phyloP scores from a whole-genome alignment of 2,888 invertebrate genomes.

The Yponomeuta plumbellus region DNA sequence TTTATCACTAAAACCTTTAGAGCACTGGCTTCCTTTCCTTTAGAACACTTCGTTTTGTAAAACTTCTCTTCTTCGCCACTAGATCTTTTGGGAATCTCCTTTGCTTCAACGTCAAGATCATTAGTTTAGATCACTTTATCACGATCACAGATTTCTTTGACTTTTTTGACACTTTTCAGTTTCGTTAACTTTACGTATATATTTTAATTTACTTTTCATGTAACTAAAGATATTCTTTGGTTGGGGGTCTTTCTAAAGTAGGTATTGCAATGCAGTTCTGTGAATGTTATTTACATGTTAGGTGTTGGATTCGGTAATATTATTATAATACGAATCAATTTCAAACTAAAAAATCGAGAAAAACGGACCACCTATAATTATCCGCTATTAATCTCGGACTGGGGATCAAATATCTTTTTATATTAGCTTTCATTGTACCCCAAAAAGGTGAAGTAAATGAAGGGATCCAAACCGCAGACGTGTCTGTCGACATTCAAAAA shows the following conservation, averaged over 20 bases:
- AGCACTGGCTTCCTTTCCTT: background rate
- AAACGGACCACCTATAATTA: background rate
- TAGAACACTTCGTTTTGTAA: background rate
- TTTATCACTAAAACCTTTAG: constrained; percentile 12
- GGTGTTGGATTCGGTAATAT: background rate
- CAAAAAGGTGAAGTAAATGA: background rate
- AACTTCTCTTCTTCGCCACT: background rate
- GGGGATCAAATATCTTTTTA: background rate
- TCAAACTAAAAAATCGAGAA: background rate
- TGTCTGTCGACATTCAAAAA: background rate
- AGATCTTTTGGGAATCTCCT: background rate
- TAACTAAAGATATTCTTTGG: background rate
- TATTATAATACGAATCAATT: background rate
- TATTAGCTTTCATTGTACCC: background rate
- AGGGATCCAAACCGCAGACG: background rate
- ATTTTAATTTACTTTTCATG: background rate
- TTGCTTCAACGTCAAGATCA: background rate
- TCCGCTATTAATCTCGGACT: background rate
- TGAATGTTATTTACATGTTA: background rate
- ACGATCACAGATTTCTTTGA: background rate
- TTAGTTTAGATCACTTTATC: background rate
- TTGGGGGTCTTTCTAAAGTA: background rate
- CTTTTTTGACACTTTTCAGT: background rate
- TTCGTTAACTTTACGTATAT: background rate
- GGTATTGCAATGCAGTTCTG: background rate